Evolutionary conservation across 2,888 invertebrate genomes (phyloP).

Genomic region (Hyposoter dolosus): DNA sequence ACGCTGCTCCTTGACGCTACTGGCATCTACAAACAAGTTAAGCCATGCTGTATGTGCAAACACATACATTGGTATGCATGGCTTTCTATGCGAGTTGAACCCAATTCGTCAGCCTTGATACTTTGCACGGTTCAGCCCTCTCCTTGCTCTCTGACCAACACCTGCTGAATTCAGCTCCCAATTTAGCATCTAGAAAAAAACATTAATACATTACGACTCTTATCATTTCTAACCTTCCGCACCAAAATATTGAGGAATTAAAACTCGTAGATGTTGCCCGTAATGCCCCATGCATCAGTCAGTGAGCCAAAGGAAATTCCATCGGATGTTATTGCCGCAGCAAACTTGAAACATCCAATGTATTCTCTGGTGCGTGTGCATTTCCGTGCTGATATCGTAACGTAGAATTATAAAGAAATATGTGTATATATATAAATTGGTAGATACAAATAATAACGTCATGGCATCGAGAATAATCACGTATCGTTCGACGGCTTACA

Average conservation of each 20-base stretch:
- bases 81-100: neutral
- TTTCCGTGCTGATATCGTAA: conserved; percentile 37
- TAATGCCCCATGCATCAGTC: conserved; percentile 10
- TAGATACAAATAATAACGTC: conserved; percentile 7
- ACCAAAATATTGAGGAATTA: neutral
- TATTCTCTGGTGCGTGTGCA: conserved; percentile 47
- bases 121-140: neutral
- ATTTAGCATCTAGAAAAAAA: neutral
- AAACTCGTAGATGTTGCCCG: neutral
- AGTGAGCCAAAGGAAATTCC: conserved; percentile 52
- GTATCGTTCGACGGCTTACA: conserved; percentile 65
- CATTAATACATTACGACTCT: neutral
- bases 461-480: conserved; percentile 64
- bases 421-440: conserved; percentile 25
- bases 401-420: conserved; percentile 5
- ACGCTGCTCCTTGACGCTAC: conserved; percentile 11
- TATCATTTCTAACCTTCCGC: neutral
- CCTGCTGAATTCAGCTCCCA: too few relatives aligned
- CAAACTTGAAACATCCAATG: conserved; percentile 66
- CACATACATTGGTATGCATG: neutral
- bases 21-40: conserved; percentile 20
- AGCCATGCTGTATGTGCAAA: neutral
- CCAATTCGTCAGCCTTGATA: neutral
- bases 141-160: too few relatives aligned
- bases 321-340: conserved; percentile 65